phyloP scores from a whole-genome alignment of 2,888 invertebrate genomes.

The Noctua pronuba region DNA sequence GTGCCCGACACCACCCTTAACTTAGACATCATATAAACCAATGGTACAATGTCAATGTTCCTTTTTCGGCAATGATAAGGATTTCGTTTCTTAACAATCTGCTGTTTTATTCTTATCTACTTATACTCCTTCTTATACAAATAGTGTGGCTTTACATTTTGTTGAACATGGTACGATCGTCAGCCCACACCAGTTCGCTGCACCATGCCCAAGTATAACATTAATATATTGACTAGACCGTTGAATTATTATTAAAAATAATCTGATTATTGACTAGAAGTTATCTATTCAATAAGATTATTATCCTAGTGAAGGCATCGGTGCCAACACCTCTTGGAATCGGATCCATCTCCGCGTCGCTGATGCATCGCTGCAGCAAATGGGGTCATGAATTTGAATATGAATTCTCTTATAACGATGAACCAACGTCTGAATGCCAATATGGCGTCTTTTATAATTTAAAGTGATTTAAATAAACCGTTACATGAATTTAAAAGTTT shows the following conservation, averaged over 20 bases:
- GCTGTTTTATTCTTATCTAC: conserved; percentile 11
- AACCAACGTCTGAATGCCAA: conserved; percentile 14
- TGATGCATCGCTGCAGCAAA: conserved; percentile 18
- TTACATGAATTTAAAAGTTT: conserved; percentile 13
- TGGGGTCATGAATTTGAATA: conserved; percentile 18
- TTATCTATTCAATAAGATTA: conserved; percentile 21
- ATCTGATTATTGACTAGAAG: conserved; percentile 58
- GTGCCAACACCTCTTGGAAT: conserved; percentile 25
- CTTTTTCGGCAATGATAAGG: conserved; percentile 19
- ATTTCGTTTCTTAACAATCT: conserved; percentile 13
- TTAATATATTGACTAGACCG: conserved; percentile 56
- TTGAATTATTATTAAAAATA: conserved; percentile 53
- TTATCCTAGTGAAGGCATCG: conserved; percentile 40
- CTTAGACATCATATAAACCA: conserved; percentile 36
- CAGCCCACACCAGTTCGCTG: conserved; percentile 25
- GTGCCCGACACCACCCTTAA: conserved; percentile 43
- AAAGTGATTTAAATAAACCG: conserved; percentile 13
- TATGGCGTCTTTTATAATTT: conserved; percentile 17
- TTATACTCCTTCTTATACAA: conserved; percentile 20
- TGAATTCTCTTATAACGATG: conserved; percentile 20
- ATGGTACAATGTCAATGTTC: conserved; percentile 65
- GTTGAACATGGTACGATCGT: conserved; percentile 23
- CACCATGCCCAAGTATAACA: conserved; percentile 41
- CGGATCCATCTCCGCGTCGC: conserved; percentile 19
- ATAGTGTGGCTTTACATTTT: conserved; percentile 13